These are phyloP conservation scores for Cosmia pyralina DNA, from an alignment of 2,888 invertebrate species.

Conservation along the genomic window DNA sequence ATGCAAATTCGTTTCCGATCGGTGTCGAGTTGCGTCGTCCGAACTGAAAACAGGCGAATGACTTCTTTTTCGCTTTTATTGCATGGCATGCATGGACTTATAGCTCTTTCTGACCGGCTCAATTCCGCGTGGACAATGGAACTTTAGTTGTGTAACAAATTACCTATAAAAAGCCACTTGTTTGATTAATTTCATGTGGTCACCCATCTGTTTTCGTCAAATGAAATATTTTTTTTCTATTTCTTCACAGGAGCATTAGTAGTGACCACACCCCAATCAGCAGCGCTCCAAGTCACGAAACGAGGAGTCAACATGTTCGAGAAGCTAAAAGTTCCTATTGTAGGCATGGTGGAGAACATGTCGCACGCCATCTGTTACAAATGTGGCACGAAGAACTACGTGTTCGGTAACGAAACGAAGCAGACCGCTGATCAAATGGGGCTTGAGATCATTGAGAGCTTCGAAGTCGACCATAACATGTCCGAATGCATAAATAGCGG, in stretches of 20 bases:
- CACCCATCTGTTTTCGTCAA: too few species aligned
- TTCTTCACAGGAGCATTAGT: slow-evolving; percentile 93
- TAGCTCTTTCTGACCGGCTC: too few species aligned
- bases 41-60: too few species aligned
- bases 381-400: slow-evolving; percentile 93
- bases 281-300: slow-evolving; percentile 95
- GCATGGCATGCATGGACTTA: too few species aligned
- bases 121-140: too few species aligned
- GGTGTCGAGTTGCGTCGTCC: too few species aligned
- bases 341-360: slow-evolving; percentile 98
- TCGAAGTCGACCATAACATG: slow-evolving; percentile 93
- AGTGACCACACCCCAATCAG: slow-evolving; percentile 97
- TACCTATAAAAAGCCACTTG: too few species aligned
- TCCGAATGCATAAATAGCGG: slow-evolving; percentile 93
- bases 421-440: slow-evolving; percentile 92
- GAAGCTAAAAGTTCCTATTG: slow-evolving; percentile 94
- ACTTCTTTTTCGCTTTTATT: too few species aligned
- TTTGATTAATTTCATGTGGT: too few species aligned
- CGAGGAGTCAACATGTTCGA: slow-evolving; percentile 97
- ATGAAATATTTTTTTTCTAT: background rate
- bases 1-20: too few species aligned
- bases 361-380: slow-evolving; percentile 93
- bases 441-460: slow-evolving; percentile 92
- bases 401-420: slow-evolving; percentile 93
- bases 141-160: too few species aligned